These are phyloP conservation scores for Poecilia picta DNA, from an alignment of 2,797 vertebrate genomes.

Conservation along the genomic window DNA sequence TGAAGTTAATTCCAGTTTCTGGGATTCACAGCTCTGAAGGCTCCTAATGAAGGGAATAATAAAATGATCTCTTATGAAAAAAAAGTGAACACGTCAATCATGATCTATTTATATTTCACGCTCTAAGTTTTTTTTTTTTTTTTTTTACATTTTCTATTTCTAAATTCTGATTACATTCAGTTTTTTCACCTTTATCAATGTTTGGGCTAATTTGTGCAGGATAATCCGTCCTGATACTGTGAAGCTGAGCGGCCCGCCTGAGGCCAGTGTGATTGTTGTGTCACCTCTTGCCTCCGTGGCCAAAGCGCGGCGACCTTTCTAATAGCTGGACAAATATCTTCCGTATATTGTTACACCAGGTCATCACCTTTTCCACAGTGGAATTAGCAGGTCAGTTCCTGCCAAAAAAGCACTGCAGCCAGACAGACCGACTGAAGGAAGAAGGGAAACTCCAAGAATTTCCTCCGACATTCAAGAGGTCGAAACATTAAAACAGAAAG, in stretches of 20 bases:
- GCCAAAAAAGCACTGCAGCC: slow-evolving; percentile 30
- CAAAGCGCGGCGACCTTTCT: slow-evolving; percentile 49
- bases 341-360: slow-evolving; percentile 61
- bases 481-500: slow-evolving; percentile 33
- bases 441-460: slow-evolving; percentile 57
- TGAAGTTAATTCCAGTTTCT: background rate
- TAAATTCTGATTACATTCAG: background rate
- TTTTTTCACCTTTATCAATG: background rate
- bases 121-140: background rate
- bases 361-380: slow-evolving; percentile 24
- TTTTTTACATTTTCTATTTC: background rate
- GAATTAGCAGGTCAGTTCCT: slow-evolving; percentile 27
- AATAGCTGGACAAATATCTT: slow-evolving; percentile 47
- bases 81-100: background rate
- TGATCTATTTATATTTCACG: background rate
- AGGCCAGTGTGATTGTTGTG: slow-evolving; percentile 23
- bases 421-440: slow-evolving; percentile 42
- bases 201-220: background rate
- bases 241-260: background rate
- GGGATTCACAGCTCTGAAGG: background rate
- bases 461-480: slow-evolving; percentile 27
- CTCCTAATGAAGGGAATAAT: background rate
- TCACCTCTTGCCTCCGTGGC: slow-evolving; percentile 34
- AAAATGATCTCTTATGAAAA: background rate
- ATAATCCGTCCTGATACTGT: background rate